Evolutionary conservation across 2,888 invertebrate species (phyloP).

Genomic region (Agrochola circellaris): DNA sequence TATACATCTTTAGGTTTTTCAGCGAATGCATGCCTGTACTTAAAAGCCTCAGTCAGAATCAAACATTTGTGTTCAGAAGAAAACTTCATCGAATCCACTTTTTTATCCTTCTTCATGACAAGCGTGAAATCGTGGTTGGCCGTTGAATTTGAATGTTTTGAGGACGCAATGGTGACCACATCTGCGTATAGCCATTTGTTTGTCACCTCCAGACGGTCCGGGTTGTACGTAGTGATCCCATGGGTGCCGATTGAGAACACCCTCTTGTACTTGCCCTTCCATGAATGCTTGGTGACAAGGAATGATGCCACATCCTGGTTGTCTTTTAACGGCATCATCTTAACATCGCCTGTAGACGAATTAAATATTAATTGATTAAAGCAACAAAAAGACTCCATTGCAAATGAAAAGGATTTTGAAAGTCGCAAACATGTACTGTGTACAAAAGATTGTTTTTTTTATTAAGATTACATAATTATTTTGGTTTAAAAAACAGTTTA

Average conservation of each 20-base stretch:
- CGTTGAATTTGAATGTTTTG: constrained; percentile 89
- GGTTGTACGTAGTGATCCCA: constrained; percentile 99
- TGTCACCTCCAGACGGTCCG: constrained; percentile 91
- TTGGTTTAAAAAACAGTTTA: not conserved
- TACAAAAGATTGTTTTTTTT: not conserved
- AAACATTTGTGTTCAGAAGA: constrained; percentile 98
- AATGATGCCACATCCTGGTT: constrained; percentile 99
- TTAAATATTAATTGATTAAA: not conserved
- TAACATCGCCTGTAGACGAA: constrained; percentile 89
- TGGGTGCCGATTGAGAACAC: constrained; percentile 98
- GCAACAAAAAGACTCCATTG: constrained; percentile 19
- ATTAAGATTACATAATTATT: not conserved
- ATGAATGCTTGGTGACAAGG: constrained; percentile 99
- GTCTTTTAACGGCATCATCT: constrained; percentile 96
- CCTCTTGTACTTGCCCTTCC: constrained; percentile 99
- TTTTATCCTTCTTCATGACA: constrained; percentile 96
- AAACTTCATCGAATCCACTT: constrained; percentile 98
- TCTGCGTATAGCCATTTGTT: constrained; percentile 98
- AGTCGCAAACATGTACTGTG: not conserved
- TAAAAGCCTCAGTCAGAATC: constrained; percentile 97
- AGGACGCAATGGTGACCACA: constrained; percentile 93
- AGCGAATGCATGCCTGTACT: constrained; percentile 94
- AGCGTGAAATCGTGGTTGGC: constrained; percentile 94
- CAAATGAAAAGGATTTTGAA: constrained; percentile 16
- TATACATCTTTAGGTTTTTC: constrained; percentile 95